Percentiles rank a stretch among this genome's conserved stretches.
These are phyloP conservation scores for Cebidichthys violaceus DNA, from an alignment of 2,113 vertebrate genomes.

Conservation along the genomic window DNA sequence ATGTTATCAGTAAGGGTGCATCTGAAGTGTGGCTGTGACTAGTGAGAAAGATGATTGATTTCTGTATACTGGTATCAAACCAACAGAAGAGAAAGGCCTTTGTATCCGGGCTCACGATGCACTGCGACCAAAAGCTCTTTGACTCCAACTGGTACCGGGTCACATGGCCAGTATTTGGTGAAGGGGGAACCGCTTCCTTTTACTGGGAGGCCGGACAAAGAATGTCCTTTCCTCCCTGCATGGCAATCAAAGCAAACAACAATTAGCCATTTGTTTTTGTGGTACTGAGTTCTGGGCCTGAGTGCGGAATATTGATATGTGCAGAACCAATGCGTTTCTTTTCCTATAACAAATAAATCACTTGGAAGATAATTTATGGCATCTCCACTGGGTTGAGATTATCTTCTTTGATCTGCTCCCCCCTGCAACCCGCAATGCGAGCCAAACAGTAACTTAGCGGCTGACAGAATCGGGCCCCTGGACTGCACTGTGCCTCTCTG, in stretches of 20 bases:
- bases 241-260: conserved; percentile 27
- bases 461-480: background rate
- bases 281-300: background rate
- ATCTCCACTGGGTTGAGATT: background rate
- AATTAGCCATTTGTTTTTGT: conserved; percentile 23
- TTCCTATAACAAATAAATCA: background rate
- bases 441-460: background rate
- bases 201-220: conserved; percentile 30
- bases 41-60: conserved; percentile 45
- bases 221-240: conserved; percentile 23
- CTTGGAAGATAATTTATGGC: background rate
- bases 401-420: background rate
- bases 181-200: conserved; percentile 16
- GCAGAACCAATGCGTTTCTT: background rate
- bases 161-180: conserved; percentile 55
- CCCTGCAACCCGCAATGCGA: background rate
- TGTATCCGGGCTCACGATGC: conserved; percentile 47
- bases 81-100: conserved; percentile 55
- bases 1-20: conserved; percentile 25
- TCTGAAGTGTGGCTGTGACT: conserved; percentile 24
- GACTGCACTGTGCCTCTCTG: background rate
- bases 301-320: background rate
- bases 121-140: conserved; percentile 55
- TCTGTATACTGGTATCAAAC: conserved; percentile 37
- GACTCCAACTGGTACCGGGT: conserved; percentile 69